Percentiles rank a stretch among this genome's conserved stretches.
Conservation (phyloP, 2,888 invertebrate genomes). For the Pocota personata region DNA sequence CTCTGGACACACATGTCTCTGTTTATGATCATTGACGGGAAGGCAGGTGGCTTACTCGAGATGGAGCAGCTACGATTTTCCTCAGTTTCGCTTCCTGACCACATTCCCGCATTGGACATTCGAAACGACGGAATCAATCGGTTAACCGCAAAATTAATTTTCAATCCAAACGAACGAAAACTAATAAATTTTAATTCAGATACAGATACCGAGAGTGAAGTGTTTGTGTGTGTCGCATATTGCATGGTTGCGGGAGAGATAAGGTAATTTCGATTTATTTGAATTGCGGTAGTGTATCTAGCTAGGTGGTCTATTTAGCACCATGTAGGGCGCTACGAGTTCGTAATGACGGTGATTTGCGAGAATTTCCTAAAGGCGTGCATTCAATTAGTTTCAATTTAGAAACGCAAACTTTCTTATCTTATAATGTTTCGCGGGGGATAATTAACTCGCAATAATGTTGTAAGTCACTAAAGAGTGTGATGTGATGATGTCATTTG, state of each 20-base stretch:
- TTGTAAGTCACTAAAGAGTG: slow-evolving; percentile 15
- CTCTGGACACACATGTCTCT: slow-evolving; percentile 24
- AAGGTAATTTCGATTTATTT: slow-evolving; percentile 70
- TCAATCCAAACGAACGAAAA: slow-evolving; percentile 51
- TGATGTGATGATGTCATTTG: slow-evolving; percentile 28
- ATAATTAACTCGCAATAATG: slow-evolving; percentile 45
- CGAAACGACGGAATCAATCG: slow-evolving; percentile 67
- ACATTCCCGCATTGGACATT: slow-evolving; percentile 61
- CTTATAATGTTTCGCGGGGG: slow-evolving; percentile 19
- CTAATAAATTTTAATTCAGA: slow-evolving; percentile 57
- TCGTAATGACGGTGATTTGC: slow-evolving; percentile 23
- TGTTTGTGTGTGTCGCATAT: slow-evolving; percentile 24
- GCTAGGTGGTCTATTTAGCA: slow-evolving; percentile 41
- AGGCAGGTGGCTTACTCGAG: slow-evolving; percentile 59
- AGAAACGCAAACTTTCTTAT: slow-evolving; percentile 12
- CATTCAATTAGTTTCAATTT: slow-evolving; percentile 31
- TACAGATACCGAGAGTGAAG: neutral
- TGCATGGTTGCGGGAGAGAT: slow-evolving; percentile 43
- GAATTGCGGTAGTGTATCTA: slow-evolving; percentile 23
- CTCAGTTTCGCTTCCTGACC: slow-evolving; percentile 50
- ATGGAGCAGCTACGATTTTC: slow-evolving; percentile 22
- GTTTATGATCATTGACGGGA: slow-evolving; percentile 23
- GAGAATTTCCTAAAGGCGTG: neutral
- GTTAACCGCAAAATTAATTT: slow-evolving; percentile 66
- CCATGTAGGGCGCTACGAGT: slow-evolving; percentile 24